phyloP scores from a whole-genome alignment of 2,888 invertebrate genomes.

The Drosophila fungiperda region DNA sequence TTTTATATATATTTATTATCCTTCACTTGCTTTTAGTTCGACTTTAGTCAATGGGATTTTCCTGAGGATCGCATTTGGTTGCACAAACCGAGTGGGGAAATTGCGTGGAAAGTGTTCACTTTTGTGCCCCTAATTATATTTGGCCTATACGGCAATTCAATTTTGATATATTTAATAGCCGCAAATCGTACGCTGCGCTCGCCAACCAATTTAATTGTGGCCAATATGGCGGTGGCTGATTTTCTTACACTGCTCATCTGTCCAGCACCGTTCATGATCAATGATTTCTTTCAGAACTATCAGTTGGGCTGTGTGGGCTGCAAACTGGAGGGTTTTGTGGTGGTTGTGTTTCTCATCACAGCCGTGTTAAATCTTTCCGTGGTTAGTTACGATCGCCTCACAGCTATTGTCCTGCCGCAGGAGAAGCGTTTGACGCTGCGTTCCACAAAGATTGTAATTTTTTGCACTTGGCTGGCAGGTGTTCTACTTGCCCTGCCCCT shows the following conservation, averaged over 20 bases:
- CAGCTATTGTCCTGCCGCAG: slow-evolving; percentile 91
- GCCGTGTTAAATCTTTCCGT: slow-evolving; percentile 91
- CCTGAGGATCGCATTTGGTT: slow-evolving; percentile 89
- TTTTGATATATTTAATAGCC: slow-evolving; percentile 88
- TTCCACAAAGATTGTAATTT: slow-evolving; percentile 88
- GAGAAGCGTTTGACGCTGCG: slow-evolving; percentile 89
- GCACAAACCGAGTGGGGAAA: slow-evolving; percentile 87
- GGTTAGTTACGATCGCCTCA: slow-evolving; percentile 93
- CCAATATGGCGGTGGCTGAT: slow-evolving; percentile 91
- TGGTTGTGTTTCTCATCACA: slow-evolving; percentile 90
- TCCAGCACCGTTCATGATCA: slow-evolving; percentile 91
- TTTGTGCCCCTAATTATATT: slow-evolving; percentile 88
- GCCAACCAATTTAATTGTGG: slow-evolving; percentile 90
- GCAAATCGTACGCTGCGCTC: slow-evolving; percentile 88
- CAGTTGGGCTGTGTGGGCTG: slow-evolving; percentile 91
- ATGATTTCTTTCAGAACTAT: slow-evolving; percentile 92
- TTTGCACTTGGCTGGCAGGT: slow-evolving; percentile 89
- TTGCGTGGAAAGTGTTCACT: slow-evolving; percentile 87
- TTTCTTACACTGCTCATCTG: slow-evolving; percentile 88
- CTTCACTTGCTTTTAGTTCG: slow-evolving; percentile 83
- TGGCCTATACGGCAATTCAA: slow-evolving; percentile 89
- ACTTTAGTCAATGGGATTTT: slow-evolving; percentile 81
- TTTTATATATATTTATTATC: neutral
- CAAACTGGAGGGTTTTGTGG: slow-evolving; percentile 91
- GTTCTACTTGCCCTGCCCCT: slow-evolving; percentile 88